phyloP scores from a whole-genome alignment of 2,797 vertebrate genomes.

The Sandelia bainsii region DNA sequence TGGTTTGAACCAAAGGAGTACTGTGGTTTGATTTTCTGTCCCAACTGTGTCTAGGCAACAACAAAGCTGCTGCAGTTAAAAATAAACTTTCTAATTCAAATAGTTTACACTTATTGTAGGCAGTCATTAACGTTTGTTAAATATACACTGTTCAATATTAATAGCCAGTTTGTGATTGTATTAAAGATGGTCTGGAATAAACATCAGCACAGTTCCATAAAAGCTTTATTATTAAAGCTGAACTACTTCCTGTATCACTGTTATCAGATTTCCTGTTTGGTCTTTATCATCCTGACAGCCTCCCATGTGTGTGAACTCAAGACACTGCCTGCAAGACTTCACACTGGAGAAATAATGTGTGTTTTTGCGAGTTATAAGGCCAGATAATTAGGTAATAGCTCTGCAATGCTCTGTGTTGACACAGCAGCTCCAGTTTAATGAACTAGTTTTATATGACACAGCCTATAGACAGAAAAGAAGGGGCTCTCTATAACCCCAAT shows the following conservation, averaged over 20 bases:
- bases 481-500: background rate
- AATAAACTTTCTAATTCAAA: no score
- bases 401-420: conserved; percentile 51
- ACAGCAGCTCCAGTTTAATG: conserved; percentile 63
- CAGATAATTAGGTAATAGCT: conserved; percentile 41
- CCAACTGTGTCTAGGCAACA: no score
- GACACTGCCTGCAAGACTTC: background rate
- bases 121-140: background rate
- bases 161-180: conserved; percentile 1
- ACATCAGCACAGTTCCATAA: conserved; percentile 17
- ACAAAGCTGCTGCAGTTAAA: no score
- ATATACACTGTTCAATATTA: conserved; percentile 16
- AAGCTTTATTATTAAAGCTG: conserved; percentile 52
- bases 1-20: no score
- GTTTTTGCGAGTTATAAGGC: conserved; percentile 21
- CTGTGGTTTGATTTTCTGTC: background rate
- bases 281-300: conserved; percentile 31
- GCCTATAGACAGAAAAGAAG: conserved; percentile 21
- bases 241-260: conserved; percentile 62
- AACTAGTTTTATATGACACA: conserved; percentile 43
- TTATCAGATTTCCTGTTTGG: conserved; percentile 43
- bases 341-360: conserved; percentile 6
- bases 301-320: conserved; percentile 6
- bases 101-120: no score
- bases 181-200: conserved; percentile 18